Base-by-base conservation (phyloP, 2,113 vertebrate species). In the Erinaceus europaeus region DNA sequence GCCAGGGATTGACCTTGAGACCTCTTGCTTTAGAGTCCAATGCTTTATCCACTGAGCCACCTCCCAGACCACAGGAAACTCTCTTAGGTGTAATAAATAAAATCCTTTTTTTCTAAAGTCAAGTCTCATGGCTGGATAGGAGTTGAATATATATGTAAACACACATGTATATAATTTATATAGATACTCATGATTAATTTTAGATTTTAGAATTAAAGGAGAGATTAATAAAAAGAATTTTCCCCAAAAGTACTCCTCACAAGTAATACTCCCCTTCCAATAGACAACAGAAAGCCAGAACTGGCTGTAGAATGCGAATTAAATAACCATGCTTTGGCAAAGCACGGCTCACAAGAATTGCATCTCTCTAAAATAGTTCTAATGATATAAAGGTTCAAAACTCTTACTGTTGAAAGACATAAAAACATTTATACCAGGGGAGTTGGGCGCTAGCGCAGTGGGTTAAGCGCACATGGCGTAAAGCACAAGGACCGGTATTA, bases 171-270 rank as follows among this genome's bases (percentile, higher is more conserved):
- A 68, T 62, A 53, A 15, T 89, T 62, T 52, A 75, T 11, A 73
- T 14, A 78, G 32, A 86, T 34, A 52, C 17, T 48, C 73, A 38
- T 29, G 52, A 90, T 78, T 36, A 90, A 86, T 23, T 67, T 78
- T 55, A 50, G 32, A 59, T 92, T 92, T 84, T 12, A 93, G 61
- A 93, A 85, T 23, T 42, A 25, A 95, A 29, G 65, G 67, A 59
- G 1, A 89, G 25, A 38, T 64, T 55, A 50, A 32, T 18, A 64
- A 53, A 88, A 71, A 57, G 55, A 76, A 48, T 18, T 76, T 79
- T 62, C 84, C 81, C 87, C 50, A 78, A 67, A 88, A 83, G 40
- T 50, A 84, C 25, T 76, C 42, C 57, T 86, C 59, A 67, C 6
- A 80, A 68, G 32, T 83, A 48, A 36, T 62, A n/a, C 6, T 79